Evolutionary conservation across 2,888 invertebrate species (phyloP).

Genomic region (Dicranocentrus wangi): DNA sequence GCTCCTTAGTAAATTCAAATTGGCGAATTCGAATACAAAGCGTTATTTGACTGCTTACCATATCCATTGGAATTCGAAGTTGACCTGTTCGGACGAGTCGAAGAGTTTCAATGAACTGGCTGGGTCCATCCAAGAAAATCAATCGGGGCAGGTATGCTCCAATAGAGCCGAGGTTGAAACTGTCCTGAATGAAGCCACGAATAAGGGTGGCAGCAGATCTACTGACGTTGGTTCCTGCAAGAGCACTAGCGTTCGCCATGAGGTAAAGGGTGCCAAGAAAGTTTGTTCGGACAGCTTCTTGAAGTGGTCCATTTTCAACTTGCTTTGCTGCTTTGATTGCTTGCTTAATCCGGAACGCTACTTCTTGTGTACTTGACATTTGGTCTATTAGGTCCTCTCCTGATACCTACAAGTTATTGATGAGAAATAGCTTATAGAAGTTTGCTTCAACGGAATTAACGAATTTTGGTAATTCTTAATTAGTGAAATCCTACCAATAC

Average conservation of each 20-base stretch:
- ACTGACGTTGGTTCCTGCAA: conserved; percentile 66
- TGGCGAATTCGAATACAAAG: no score
- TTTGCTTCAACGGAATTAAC: no score
- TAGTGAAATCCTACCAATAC: no score
- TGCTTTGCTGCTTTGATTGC: conserved; percentile 50
- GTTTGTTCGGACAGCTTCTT: conserved; percentile 37
- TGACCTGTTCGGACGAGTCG: conserved; percentile 68
- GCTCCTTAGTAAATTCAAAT: no score
- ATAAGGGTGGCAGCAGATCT: conserved; percentile 65
- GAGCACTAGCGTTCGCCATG: conserved; percentile 67
- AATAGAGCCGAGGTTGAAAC: conserved; percentile 58
- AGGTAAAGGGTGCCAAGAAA: conserved; percentile 16
- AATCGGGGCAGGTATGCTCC: conserved; percentile 68
- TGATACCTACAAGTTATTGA: no score
- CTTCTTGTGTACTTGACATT: conserved; percentile 39
- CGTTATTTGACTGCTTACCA: conserved; percentile 67
- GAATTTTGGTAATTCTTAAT: no score
- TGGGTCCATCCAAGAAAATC: conserved; percentile 70
- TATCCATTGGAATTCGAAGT: conserved; percentile 64
- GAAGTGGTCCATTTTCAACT: conserved; percentile 38
- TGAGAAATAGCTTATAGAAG: no score
- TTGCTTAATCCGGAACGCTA: conserved; percentile 41
- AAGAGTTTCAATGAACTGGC: conserved; percentile 70
- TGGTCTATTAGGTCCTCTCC: conserved; percentile 39
- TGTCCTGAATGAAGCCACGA: conserved; percentile 66